Percentiles rank a stretch among this genome's conserved stretches.
Evolutionary conservation across 2,888 invertebrate species (phyloP).

Genomic region (Xestia ashworthii): DNA sequence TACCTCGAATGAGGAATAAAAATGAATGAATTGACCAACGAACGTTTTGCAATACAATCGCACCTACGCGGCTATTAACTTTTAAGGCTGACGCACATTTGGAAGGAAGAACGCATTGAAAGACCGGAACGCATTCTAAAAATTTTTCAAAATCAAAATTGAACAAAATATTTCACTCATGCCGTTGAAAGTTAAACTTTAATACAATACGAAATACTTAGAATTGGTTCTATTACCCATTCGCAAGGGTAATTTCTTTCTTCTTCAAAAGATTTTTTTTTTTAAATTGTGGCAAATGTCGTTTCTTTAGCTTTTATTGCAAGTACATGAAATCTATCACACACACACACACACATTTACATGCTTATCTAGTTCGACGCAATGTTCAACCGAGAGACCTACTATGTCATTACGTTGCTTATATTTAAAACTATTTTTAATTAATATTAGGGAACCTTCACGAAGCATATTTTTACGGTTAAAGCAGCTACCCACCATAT

Average conservation of each 20-base stretch:
- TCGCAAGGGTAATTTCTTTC: background rate
- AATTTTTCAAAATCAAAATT: background rate
- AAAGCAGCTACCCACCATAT: too few relatives aligned
- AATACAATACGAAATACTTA: background rate
- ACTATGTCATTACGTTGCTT: too few relatives aligned
- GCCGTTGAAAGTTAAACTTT: background rate
- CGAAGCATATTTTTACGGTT: too few relatives aligned
- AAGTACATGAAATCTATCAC: background rate
- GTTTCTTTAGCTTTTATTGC: background rate
- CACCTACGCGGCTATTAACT: conserved; percentile 25
- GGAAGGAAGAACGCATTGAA: background rate
- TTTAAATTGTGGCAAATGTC: background rate
- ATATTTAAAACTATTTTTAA: too few relatives aligned
- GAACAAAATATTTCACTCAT: background rate
- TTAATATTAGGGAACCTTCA: too few relatives aligned
- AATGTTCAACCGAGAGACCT: too few relatives aligned
- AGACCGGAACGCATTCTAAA: background rate
- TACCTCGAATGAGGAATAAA: conserved; percentile 19
- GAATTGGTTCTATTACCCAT: background rate
- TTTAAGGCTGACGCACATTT: background rate
- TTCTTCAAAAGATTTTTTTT: too few relatives aligned
- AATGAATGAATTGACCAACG: conserved; percentile 22
- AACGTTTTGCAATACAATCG: background rate
- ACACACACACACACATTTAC: too few relatives aligned
- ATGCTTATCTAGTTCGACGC: too few relatives aligned